Conservation (phyloP, 2,888 invertebrate species). For the Melanotus villosus region DNA sequence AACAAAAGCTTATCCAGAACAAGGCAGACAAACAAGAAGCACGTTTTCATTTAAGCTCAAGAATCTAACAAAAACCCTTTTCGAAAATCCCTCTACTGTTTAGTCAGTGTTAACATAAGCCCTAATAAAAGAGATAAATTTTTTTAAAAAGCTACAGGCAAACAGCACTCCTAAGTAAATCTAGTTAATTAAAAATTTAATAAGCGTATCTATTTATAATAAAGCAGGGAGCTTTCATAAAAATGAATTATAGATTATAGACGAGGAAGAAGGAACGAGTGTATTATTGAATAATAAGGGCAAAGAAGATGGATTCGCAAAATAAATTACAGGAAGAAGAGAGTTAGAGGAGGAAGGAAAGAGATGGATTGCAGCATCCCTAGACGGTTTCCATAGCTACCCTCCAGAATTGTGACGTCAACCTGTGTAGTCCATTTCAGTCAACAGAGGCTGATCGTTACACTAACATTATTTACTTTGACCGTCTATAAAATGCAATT, state of each 20-base stretch:
- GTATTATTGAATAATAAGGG: conserved; percentile 44
- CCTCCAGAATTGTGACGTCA: conserved; percentile 64
- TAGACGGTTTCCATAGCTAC: conserved; percentile 66
- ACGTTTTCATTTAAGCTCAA: too few relatives aligned
- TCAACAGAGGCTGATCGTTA: conserved; percentile 46
- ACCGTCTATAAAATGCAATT: conserved; percentile 41
- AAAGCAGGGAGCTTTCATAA: conserved; percentile 54
- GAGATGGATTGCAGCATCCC: conserved; percentile 65
- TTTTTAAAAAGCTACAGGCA: conserved; percentile 1
- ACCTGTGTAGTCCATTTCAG: conserved; percentile 59
- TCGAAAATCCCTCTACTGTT: not conserved
- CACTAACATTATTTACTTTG: conserved; percentile 47
- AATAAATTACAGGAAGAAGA: conserved; percentile 62
- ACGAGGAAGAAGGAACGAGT: conserved; percentile 53
- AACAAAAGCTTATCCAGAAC: too few relatives aligned
- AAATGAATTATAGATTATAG: conserved; percentile 65
- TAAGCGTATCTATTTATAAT: conserved; percentile 39
- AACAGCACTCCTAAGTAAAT: conserved; percentile 8
- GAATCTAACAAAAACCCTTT: not conserved
- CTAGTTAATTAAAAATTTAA: conserved; percentile 42
- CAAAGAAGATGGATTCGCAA: conserved; percentile 55
- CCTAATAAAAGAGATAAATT: conserved; percentile 10
- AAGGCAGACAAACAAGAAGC: too few relatives aligned
- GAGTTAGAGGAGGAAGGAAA: conserved; percentile 61
- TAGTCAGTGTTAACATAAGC: not conserved